phyloP scores from a whole-genome alignment of 2,113 vertebrate species.

The Callopanchax toddi region DNA sequence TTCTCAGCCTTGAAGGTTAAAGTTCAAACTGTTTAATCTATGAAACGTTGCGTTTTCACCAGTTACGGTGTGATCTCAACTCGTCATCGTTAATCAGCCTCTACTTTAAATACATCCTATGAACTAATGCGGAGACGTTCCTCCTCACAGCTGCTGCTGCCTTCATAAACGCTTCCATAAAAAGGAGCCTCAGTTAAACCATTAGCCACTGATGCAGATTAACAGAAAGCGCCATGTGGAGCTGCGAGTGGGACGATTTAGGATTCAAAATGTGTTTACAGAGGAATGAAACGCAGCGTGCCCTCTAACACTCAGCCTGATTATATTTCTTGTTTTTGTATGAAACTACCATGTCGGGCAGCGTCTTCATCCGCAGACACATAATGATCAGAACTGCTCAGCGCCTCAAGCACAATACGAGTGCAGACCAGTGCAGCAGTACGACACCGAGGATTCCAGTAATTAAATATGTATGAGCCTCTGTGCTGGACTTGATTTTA shows the following conservation, averaged over 20 bases:
- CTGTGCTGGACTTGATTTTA: constrained; percentile 46
- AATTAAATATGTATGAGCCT: constrained; percentile 69
- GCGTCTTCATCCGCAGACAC: constrained; percentile 8
- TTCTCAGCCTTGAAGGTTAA: too few species aligned
- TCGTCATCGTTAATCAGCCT: constrained; percentile 43
- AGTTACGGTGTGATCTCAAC: constrained; percentile 26
- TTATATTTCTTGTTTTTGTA: constrained; percentile 7
- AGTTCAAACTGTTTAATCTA: background rate
- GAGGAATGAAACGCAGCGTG: background rate
- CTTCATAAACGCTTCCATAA: constrained; percentile 25
- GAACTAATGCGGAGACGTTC: constrained; percentile 46
- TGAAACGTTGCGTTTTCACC: constrained; percentile 23
- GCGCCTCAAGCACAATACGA: constrained; percentile 24
- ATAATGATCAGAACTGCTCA: constrained; percentile 39
- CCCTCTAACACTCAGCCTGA: background rate
- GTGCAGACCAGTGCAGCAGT: constrained; percentile 23
- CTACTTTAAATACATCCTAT: constrained; percentile 29
- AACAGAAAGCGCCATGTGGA: constrained; percentile 8
- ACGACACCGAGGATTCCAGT: constrained; percentile 39
- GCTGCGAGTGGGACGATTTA: background rate
- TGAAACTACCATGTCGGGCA: background rate
- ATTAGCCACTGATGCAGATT: constrained; percentile 28
- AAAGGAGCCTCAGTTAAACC: constrained; percentile 34
- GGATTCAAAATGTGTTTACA: constrained; percentile 16
- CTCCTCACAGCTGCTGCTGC: constrained; percentile 30